Conservation (phyloP, 1,140 invertebrate species). For the Ceratosolen fusciceps region DNA sequence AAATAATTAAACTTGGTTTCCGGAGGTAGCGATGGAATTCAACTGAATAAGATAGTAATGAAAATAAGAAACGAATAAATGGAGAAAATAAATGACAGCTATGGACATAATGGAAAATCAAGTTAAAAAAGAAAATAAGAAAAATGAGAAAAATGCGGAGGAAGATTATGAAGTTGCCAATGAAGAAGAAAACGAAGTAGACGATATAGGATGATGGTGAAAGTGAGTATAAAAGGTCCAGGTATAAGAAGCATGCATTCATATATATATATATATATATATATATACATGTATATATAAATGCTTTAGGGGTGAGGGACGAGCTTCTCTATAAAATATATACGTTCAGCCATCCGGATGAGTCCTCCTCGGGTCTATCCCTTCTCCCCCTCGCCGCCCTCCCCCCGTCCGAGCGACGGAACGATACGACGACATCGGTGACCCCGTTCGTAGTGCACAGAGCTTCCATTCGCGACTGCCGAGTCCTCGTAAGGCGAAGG, state of each 20-base stretch:
- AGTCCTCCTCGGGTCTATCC: slow-evolving; percentile 27
- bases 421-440: no score
- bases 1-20: no score
- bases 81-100: background rate
- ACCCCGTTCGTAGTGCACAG: background rate
- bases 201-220: no score
- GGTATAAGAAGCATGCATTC: slow-evolving; percentile 40
- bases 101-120: slow-evolving; percentile 22
- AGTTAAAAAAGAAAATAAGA: slow-evolving; percentile 21
- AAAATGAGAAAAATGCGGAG: background rate
- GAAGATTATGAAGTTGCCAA: background rate
- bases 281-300: no score
- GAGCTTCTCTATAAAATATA: slow-evolving; percentile 33
- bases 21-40: no score
- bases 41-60: slow-evolving; percentile 9
- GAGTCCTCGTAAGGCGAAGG: background rate
- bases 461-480: slow-evolving; percentile 23
- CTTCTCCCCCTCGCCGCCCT: background rate
- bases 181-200: slow-evolving; percentile 24
- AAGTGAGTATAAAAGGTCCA: slow-evolving; percentile 34
- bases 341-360: slow-evolving; percentile 3
- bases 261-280: no score
- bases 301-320: no score
- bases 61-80: slow-evolving; percentile 2
- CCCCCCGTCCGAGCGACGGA: no score